Evolutionary conservation across 2,797 vertebrate genomes (phyloP), one percentile per base, ranked within the genome.

Genomic region (Gymnodraco acuticeps): DNA sequence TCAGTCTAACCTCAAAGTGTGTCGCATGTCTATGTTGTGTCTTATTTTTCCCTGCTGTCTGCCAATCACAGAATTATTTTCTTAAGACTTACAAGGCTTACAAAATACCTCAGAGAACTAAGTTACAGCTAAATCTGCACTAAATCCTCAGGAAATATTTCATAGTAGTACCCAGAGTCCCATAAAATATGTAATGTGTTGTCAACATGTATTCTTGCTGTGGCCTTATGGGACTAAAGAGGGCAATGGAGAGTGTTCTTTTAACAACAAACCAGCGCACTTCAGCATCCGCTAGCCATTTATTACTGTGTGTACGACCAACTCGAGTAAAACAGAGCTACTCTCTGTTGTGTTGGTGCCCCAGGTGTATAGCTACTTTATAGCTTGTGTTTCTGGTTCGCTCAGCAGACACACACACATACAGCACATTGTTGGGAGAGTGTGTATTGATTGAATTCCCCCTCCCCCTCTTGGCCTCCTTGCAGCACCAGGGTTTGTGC

Each of bases 361-460:
- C n/a, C 1, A 2, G 61, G 73, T 85, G 80, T 62, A 63, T 52
- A 73, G 51, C 60, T 73, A 41, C 54, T 85, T 74, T 75, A 68
- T 13, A 72, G 70, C 60, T 70, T n/a, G 7, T 63, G 58, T 70
- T 87, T 82, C 60, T 75, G 46, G 53, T 80, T 60, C 45, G 31
- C 42, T 70, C 56, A 78, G 73, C 59, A 81, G 15, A 47, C 15
- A 48, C 46, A 48, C 46, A 47, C 46, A 52, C 19, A 53, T 53
- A 74, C 58, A 70, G 75, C 69, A 72, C 83, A 77, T 69, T 87
- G 76, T 76, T 70, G 46, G 47, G 73, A 72, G 73, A 81, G 60
- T 77, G 65, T 76, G 59, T 89, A 87, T 90, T 88, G 91, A 92
- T 93, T 89, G 61, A 87, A 81, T 65, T 71, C 72, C 56, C 77